Evolutionary conservation across 2,113 vertebrate genomes (phyloP).

Genomic region (Syrrhaptes paradoxus): DNA sequence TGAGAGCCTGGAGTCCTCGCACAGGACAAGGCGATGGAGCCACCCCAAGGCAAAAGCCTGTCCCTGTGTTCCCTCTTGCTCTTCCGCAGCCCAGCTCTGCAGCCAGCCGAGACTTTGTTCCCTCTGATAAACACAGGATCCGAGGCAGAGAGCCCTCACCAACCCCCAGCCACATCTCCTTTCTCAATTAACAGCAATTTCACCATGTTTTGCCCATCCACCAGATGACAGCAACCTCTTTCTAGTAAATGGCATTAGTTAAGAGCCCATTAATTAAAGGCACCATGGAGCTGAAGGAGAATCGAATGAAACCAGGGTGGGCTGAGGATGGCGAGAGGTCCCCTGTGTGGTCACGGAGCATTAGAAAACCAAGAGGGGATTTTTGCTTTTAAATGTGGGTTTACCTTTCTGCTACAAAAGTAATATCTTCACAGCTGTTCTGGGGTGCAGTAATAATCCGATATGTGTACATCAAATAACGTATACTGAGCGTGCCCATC

Average conservation of each 20-base stretch:
- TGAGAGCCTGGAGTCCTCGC: neutral
- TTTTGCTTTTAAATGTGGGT: neutral
- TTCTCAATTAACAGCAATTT: neutral
- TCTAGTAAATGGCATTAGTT: neutral
- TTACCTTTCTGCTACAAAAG: neutral
- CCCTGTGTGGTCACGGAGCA: neutral
- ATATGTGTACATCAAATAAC: accelerated
- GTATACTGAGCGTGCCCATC: accelerated
- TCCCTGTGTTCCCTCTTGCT: neutral
- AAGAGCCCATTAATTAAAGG: neutral
- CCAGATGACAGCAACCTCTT: neutral
- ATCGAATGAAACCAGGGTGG: neutral
- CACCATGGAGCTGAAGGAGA: neutral
- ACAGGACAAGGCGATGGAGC: accelerated
- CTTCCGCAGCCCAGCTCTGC: neutral
- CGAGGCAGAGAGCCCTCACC: neutral
- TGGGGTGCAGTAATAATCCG: neutral
- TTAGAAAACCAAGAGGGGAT: neutral
- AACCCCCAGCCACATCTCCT: neutral
- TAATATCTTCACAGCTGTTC: neutral
- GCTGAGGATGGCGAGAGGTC: neutral
- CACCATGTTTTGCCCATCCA: neutral
- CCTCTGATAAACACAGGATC: neutral
- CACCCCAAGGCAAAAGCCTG: neutral
- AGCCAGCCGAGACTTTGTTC: neutral